phyloP scores from a whole-genome alignment of 2,113 vertebrate species.

The Zapornia atra region DNA sequence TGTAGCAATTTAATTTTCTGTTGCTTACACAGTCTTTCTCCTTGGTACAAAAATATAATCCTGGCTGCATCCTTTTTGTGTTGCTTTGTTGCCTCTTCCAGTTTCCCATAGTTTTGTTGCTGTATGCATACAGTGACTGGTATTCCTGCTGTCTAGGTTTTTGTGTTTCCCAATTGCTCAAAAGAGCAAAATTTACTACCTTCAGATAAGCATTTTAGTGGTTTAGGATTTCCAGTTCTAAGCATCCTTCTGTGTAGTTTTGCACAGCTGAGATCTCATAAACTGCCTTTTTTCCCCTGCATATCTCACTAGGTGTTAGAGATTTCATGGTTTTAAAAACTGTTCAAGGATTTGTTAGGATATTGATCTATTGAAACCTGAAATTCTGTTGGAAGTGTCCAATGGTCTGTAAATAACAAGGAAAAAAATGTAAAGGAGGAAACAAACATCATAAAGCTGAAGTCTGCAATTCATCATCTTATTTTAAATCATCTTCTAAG shows the following conservation, averaged over 20 bases:
- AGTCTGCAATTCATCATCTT: not conserved
- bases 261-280: not conserved
- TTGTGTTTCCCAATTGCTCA: not conserved
- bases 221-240: not conserved
- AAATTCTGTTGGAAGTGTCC: not conserved
- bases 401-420: not conserved
- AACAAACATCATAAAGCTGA: not conserved
- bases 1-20: not conserved
- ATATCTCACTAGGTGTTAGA: not conserved
- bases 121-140: not conserved
- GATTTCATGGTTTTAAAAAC: not conserved
- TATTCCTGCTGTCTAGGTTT: not conserved
- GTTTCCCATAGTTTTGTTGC: not conserved
- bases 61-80: not conserved
- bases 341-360: not conserved
- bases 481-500: not conserved
- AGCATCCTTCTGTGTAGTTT: not conserved
- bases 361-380: not conserved
- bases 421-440: not conserved
- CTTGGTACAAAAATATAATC: not conserved
- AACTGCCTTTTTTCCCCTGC: not conserved
- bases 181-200: not conserved
- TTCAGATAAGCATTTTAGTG: not conserved
- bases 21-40: not conserved
- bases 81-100: not conserved